Conservation (phyloP, 53 echinoderm and acorn worm species). For the Luidia sarsii region DNA sequence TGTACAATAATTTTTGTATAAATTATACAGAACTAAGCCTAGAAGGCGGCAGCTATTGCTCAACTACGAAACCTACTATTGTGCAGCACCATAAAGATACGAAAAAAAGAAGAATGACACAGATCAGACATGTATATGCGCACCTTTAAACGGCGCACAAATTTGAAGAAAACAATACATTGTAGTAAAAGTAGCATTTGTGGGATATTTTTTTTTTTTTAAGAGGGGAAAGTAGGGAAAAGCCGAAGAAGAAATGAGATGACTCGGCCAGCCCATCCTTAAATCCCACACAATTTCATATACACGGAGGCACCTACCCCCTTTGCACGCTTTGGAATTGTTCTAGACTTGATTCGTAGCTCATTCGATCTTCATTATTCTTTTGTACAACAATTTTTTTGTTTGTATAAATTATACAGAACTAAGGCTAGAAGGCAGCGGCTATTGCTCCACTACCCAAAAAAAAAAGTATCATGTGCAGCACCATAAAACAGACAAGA, state of each 20-base stretch:
- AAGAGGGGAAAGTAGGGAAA: too few species aligned
- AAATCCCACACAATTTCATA: too few species aligned
- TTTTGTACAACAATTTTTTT: conserved; percentile 43
- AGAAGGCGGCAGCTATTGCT: conserved; percentile 37
- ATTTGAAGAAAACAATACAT: too few species aligned
- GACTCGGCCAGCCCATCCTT: too few species aligned
- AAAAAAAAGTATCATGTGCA: conserved; percentile 28
- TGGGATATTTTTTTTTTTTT: too few species aligned
- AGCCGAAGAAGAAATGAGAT: too few species aligned
- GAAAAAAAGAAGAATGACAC: conserved; percentile 14
- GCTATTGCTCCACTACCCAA: conserved; percentile 51
- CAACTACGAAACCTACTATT: conserved; percentile 27
- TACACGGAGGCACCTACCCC: too few species aligned
- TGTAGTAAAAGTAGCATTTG: too few species aligned
- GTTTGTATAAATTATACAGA: conserved; percentile 59
- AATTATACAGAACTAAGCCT: conserved; percentile 54
- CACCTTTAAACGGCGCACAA: background rate
- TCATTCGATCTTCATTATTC: conserved; percentile 37
- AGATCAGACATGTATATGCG: background rate
- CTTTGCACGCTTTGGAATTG: too few species aligned
- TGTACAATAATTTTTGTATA: conserved; percentile 53
- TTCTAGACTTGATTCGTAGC: conserved; percentile 42
- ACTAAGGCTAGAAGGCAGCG: conserved; percentile 34
- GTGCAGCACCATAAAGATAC: conserved; percentile 58
- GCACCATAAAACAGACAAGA: conserved; percentile 48